A percentile compares a stretch with the other conserved stretches of the same genome.
phyloP scores from a whole-genome alignment of 2,797 vertebrate species.

The Danio kyathit region DNA sequence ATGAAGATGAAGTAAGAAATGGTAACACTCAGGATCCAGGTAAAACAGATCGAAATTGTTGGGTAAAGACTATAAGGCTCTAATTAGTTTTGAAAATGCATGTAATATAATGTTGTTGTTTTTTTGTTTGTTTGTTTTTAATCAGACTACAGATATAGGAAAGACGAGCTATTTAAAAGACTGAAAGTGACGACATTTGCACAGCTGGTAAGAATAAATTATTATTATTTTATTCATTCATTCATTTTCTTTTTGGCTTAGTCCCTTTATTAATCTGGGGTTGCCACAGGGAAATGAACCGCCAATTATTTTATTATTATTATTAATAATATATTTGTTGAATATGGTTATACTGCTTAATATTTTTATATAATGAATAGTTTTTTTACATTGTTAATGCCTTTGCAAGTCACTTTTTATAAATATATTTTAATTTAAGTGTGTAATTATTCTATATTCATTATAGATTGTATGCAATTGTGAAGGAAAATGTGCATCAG shows the following conservation, averaged over 20 bases:
- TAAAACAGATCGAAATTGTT: conserved; percentile 16
- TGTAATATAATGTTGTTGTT: not conserved
- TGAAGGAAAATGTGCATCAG: too few species aligned
- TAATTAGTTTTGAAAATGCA: not conserved
- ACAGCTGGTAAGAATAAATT: conserved; percentile 85
- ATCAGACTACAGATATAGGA: conserved; percentile 94
- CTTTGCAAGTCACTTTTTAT: too few species aligned
- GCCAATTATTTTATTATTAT: too few species aligned
- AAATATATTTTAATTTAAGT: too few species aligned
- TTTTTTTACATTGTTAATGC: not conserved
- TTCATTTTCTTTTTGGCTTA: too few species aligned
- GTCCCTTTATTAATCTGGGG: too few species aligned
- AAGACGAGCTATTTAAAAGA: conserved; percentile 94
- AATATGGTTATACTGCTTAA: not conserved
- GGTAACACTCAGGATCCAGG: conserved; percentile 61
- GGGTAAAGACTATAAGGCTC: not conserved
- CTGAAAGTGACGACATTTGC: conserved; percentile 95
- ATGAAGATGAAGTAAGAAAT: conserved; percentile 45
- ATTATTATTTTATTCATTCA: too few species aligned
- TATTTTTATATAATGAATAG: not conserved
- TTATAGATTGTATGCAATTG: too few species aligned
- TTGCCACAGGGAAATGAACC: too few species aligned
- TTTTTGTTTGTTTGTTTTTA: conserved; percentile 22
- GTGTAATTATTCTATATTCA: too few species aligned
- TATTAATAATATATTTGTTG: too few species aligned